Evolutionary conservation across 2,888 invertebrate genomes (phyloP), one percentile per base, ranked within the genome.

Genomic region (Pecten maximus): DNA sequence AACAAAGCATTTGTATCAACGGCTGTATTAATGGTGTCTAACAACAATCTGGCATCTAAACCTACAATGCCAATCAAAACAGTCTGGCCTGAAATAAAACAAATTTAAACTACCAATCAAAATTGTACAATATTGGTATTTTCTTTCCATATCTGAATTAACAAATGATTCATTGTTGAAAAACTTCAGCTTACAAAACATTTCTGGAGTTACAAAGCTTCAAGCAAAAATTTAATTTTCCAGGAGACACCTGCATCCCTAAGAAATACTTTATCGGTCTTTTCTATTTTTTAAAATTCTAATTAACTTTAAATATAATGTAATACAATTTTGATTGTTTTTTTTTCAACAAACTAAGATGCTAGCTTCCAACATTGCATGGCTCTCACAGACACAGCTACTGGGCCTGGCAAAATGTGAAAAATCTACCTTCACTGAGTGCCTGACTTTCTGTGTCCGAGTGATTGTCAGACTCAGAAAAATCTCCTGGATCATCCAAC

Each of bases 401-500:
- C 74, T 35, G 74, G 35, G 28, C 74, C 74, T 74, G 74, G 74
- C 74, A 35, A 35, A 28, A 74, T 23, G 15, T 74, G 74, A 8
- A 12, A 74, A 74, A 28, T 28, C 28, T 74, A 74, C 74, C 74
- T 74, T 74, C 74, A 74, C 74, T 74, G 74, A 74, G 74, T 35
- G 74, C 74, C 28, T 74, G 74, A 74, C 74, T 74, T 16, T 35
- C 74, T 8, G 74, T 74, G 74, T 74, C 74, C 35, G 74, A 74
- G 28, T 74, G 74, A 74, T 74, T 74, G 74, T 74, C 74, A 74
- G 74, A 74, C 35, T 74, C 74, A 8, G 74, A 74, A 15, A 74
- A 74, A 74, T 74, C 74, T 74, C 74, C 35, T 10, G 74, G 74
- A 28, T 74, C 74, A 74, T 74, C 74, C 74, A 74, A 74, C 74